Percentiles rank a stretch among this genome's conserved stretches.
These are phyloP conservation scores for Brachionus paranguensis DNA, from an alignment of 1,140 invertebrate genomes.

Conservation along the genomic window DNA sequence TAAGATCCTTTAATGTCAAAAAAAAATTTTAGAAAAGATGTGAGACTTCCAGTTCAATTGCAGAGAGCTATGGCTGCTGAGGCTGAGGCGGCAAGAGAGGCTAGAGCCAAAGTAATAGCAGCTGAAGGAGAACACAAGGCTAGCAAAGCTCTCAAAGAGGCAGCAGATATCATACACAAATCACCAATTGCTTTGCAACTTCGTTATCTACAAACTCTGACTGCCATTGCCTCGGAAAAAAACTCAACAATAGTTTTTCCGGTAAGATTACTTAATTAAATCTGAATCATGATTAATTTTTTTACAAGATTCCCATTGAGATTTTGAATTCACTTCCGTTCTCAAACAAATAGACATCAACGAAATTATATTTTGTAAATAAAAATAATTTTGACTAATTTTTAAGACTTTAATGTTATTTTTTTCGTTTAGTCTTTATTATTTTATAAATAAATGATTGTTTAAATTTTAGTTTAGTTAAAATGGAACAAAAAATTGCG, in stretches of 20 bases:
- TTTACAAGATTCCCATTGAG: constrained; percentile 33
- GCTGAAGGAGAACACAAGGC: constrained; percentile 42
- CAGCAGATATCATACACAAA: constrained; percentile 37
- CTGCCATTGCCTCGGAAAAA: constrained; percentile 90
- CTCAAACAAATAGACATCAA: not conserved
- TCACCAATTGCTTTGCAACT: constrained; percentile 75
- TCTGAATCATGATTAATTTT: not conserved
- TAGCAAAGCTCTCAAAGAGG: constrained; percentile 28
- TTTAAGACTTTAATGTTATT: not conserved
- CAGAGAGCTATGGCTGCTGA: constrained; percentile 49
- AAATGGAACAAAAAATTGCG: not conserved
- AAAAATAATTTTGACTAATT: not conserved
- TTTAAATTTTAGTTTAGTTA: not conserved
- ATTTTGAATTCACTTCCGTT: constrained; percentile 35
- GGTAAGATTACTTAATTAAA: constrained; percentile 52
- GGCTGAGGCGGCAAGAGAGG: constrained; percentile 50
- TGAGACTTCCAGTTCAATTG: constrained; percentile 36
- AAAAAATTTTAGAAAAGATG: constrained; percentile 9
- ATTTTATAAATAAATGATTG: not conserved
- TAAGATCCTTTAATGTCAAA: not conserved
- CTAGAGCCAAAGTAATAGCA: constrained; percentile 48
- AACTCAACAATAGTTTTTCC: constrained; percentile 97
- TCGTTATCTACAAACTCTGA: constrained; percentile 72
- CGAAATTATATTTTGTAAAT: not conserved
- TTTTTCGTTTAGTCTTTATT: not conserved